Evolutionary conservation across 2,888 invertebrate genomes (phyloP).

Genomic region (Epirrhoe alternata): DNA sequence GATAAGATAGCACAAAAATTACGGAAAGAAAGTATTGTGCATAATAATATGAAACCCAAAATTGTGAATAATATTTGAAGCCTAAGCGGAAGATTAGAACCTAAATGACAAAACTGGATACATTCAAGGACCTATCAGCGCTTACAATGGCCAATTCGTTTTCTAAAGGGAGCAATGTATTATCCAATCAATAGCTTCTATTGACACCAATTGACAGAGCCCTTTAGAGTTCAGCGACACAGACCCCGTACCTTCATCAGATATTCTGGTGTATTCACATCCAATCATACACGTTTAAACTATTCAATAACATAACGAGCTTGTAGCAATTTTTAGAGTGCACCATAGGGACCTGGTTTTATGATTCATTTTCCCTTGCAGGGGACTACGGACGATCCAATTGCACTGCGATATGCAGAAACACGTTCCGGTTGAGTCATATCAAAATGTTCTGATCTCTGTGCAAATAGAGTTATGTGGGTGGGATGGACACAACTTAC

Average conservation of each 20-base stretch:
- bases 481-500: not conserved
- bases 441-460: slow-evolving; percentile 23
- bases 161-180: slow-evolving; percentile 32
- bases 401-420: slow-evolving; percentile 35
- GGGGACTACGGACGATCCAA: slow-evolving; percentile 32
- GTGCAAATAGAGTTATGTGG: slow-evolving; percentile 29
- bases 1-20: not conserved
- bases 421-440: slow-evolving; percentile 37
- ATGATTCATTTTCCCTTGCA: slow-evolving; percentile 13
- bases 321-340: not conserved
- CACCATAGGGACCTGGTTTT: not conserved
- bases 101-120: not conserved
- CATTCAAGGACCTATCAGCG: not conserved
- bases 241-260: slow-evolving; percentile 46
- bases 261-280: slow-evolving; percentile 47
- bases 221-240: slow-evolving; percentile 52
- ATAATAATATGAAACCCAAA: not conserved
- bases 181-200: slow-evolving; percentile 48
- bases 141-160: slow-evolving; percentile 23
- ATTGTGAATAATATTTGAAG: not conserved
- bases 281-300: slow-evolving; percentile 43
- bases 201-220: slow-evolving; percentile 56
- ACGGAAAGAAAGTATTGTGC: not conserved
- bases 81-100: not conserved
- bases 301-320: slow-evolving; percentile 39